phyloP scores from a whole-genome alignment of 2,888 invertebrate genomes.

The Malthinus seriepunctatus region DNA sequence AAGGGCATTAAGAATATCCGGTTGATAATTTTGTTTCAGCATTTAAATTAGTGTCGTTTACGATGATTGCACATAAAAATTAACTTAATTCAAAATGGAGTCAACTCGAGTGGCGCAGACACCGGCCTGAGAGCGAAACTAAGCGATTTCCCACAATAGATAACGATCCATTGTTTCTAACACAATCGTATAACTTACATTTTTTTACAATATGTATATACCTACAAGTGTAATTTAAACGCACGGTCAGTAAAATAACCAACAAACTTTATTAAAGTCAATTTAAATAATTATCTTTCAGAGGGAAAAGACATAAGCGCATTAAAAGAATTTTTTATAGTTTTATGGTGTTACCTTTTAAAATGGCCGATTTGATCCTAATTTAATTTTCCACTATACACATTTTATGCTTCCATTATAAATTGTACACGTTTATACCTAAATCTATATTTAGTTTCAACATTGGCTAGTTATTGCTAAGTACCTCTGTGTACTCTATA shows the following conservation, averaged over 20 bases:
- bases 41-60: conserved; percentile 18
- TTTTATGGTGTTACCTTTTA: background rate
- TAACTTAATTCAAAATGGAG: conserved; percentile 22
- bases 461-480: too few species aligned
- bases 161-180: conserved; percentile 41
- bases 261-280: conserved; percentile 22
- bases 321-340: conserved; percentile 4
- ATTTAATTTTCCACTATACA: too few species aligned
- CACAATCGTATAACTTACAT: conserved; percentile 33
- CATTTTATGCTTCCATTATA: too few species aligned
- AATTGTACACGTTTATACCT: too few species aligned
- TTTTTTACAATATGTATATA: conserved; percentile 28
- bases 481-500: too few species aligned
- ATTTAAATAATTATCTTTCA: conserved; percentile 28
- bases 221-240: conserved; percentile 34
- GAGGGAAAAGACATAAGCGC: background rate
- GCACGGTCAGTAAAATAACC: conserved; percentile 31
- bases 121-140: conserved; percentile 27
- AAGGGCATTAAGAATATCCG: conserved; percentile 6
- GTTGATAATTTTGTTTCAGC: conserved; percentile 15
- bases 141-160: conserved; percentile 38
- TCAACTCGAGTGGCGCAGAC: conserved; percentile 27
- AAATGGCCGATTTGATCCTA: too few species aligned
- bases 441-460: too few species aligned
- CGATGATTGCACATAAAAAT: conserved; percentile 22